phyloP scores from a whole-genome alignment of 2,113 vertebrate genomes.

The Varanus salvator region DNA sequence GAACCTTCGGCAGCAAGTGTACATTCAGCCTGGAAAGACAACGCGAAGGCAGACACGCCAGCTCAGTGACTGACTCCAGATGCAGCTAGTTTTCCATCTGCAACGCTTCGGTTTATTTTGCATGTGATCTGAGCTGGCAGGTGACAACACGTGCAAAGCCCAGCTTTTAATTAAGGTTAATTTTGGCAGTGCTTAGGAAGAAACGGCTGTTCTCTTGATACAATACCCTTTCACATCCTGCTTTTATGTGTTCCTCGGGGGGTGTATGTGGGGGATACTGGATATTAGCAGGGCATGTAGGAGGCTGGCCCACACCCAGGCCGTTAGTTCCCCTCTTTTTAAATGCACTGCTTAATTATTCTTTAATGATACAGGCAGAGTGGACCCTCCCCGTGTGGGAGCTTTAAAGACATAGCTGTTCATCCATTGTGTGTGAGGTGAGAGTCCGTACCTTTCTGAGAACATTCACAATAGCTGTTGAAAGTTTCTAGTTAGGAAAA shows the following conservation, averaged over 20 bases:
- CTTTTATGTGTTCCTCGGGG: neutral
- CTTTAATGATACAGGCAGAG: neutral
- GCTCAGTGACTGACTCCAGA: neutral
- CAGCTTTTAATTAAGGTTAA: neutral
- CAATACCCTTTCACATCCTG: neutral
- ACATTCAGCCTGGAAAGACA: neutral
- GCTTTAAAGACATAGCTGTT: conserved; percentile 2
- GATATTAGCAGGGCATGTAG: neutral
- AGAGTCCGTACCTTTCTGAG: neutral
- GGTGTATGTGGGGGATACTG: neutral
- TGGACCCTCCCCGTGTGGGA: no score
- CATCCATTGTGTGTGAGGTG: neutral
- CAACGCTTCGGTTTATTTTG: neutral
- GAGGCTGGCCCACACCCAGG: neutral
- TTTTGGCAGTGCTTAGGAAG: neutral
- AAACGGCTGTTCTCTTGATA: neutral
- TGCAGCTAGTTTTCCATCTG: neutral
- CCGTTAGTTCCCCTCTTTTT: neutral
- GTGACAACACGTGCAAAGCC: neutral
- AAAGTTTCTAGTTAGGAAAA: neutral
- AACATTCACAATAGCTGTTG: neutral
- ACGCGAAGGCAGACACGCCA: neutral
- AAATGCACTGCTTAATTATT: neutral
- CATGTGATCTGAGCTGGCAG: neutral
- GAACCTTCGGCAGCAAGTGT: no score